These are phyloP conservation scores for Aphelenchoides besseyi DNA, from an alignment of 1,140 invertebrate genomes.

Conservation along the genomic window DNA sequence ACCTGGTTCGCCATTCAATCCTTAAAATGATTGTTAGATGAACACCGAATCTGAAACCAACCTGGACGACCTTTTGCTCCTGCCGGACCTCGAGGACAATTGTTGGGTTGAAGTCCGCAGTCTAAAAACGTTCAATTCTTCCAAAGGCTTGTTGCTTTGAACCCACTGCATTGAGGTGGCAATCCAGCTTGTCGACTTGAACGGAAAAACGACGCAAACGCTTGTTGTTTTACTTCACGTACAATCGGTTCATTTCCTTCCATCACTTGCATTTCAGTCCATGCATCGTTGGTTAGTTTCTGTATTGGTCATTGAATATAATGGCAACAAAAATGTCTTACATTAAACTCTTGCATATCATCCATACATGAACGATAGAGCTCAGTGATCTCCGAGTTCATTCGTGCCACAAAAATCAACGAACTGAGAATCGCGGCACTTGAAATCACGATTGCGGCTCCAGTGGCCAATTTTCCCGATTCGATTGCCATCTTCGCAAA, in stretches of 20 bases:
- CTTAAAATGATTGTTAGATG: too few relatives aligned
- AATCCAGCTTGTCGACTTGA: not conserved
- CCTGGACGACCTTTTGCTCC: slow-evolving; percentile 15
- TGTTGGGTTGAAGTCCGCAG: slow-evolving; percentile 17
- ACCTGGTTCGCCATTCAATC: too few relatives aligned
- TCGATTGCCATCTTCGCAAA: too few relatives aligned
- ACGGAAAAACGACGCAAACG: slow-evolving; percentile 11
- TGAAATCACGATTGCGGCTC: not conserved
- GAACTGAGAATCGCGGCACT: not conserved
- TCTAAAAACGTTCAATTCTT: slow-evolving; percentile 6
- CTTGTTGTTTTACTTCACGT: not conserved
- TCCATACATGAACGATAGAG: not conserved
- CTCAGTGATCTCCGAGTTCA: slow-evolving; percentile 19
- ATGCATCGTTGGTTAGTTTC: slow-evolving; percentile 22
- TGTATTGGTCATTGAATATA: not conserved
- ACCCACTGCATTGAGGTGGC: slow-evolving; percentile 14
- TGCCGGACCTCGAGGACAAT: not conserved
- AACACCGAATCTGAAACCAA: too few relatives aligned
- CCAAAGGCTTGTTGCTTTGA: not conserved
- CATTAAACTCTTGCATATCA: slow-evolving; percentile 20
- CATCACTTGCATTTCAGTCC: slow-evolving; percentile 15
- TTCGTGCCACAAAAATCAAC: not conserved
- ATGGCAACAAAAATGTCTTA: slow-evolving; percentile 7
- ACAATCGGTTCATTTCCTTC: not conserved
- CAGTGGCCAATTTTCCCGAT: slow-evolving; percentile 19